A percentile compares a stretch with the other conserved stretches of the same genome.
Evolutionary conservation across 1,140 invertebrate genomes (phyloP).

Genomic region (Daktulosphaira vitifoliae): DNA sequence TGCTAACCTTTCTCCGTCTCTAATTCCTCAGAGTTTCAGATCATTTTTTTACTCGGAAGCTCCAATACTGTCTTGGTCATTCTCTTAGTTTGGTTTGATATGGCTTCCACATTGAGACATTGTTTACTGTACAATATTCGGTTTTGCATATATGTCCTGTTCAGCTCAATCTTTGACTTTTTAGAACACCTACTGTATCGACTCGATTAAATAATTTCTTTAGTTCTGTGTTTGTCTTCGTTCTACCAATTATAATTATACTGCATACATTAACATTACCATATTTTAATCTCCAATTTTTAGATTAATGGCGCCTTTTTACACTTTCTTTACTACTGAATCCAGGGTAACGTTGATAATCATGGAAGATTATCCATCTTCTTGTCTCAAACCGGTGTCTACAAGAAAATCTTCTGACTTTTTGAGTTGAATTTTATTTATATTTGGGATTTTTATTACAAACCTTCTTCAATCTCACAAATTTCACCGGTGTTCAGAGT

Average conservation of each 20-base stretch:
- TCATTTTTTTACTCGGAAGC: background rate
- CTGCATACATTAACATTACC: background rate
- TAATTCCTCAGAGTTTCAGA: background rate
- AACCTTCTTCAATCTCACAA: slow-evolving; percentile 4
- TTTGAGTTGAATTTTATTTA: background rate
- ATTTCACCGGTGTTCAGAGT: background rate
- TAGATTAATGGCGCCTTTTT: background rate
- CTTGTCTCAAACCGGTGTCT: background rate
- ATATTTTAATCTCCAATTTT: slow-evolving; percentile 3
- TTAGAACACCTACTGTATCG: background rate
- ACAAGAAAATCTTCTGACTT: slow-evolving; percentile 1
- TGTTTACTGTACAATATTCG: background rate
- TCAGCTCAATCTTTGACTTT: background rate
- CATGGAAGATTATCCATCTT: background rate
- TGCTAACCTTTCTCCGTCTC: background rate
- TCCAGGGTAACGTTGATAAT: background rate
- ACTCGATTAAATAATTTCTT: background rate
- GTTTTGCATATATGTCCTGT: background rate
- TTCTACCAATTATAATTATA: background rate
- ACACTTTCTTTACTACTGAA: background rate
- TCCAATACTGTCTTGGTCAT: background rate
- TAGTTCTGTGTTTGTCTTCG: background rate
- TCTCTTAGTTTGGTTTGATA: background rate
- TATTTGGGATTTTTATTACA: background rate
- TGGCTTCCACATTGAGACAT: background rate